Percentiles rank a stretch among this genome's conserved stretches.
phyloP scores from a whole-genome alignment of 2,888 invertebrate species.

The Epinotia nisella region DNA sequence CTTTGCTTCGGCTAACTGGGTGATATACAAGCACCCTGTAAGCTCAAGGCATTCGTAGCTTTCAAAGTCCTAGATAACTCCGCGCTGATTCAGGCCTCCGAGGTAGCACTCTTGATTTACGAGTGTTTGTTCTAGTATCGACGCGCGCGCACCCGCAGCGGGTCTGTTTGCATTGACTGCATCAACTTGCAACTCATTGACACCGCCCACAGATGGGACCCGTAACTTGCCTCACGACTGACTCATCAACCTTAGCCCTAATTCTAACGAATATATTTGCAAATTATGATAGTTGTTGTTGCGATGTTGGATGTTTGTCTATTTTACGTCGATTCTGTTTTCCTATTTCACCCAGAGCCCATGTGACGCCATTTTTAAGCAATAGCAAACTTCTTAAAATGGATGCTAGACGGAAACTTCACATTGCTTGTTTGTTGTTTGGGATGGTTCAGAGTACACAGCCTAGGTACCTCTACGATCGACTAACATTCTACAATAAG shows the following conservation, averaged over 20 bases:
- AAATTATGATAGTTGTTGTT: conserved; percentile 1
- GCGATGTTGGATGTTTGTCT: neutral
- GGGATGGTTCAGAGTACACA: too few relatives aligned
- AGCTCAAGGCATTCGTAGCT: neutral
- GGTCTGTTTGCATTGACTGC: conserved; percentile 22
- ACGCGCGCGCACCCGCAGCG: neutral
- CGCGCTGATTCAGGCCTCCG: conserved; percentile 1
- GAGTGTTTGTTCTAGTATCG: neutral
- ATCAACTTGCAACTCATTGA: conserved; percentile 26
- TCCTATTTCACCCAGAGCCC: too few relatives aligned
- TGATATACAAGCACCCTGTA: too few relatives aligned
- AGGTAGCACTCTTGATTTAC: neutral
- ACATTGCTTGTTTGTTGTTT: too few relatives aligned
- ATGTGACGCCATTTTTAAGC: too few relatives aligned
- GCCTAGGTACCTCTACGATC: too few relatives aligned
- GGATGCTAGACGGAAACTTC: too few relatives aligned
- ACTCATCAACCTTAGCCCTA: conserved; percentile 34
- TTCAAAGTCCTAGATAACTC: neutral
- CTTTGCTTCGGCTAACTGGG: too few relatives aligned
- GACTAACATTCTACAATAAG: too few relatives aligned
- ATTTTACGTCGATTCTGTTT: neutral
- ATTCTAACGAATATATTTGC: conserved; percentile 22
- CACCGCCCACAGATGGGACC: conserved; percentile 36
- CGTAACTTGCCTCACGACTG: conserved; percentile 8
- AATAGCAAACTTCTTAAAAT: too few relatives aligned